A percentile compares a stretch with the other conserved stretches of the same genome.
Conservation (phyloP, 2,113 vertebrate species). For the Ondatra zibethicus region DNA sequence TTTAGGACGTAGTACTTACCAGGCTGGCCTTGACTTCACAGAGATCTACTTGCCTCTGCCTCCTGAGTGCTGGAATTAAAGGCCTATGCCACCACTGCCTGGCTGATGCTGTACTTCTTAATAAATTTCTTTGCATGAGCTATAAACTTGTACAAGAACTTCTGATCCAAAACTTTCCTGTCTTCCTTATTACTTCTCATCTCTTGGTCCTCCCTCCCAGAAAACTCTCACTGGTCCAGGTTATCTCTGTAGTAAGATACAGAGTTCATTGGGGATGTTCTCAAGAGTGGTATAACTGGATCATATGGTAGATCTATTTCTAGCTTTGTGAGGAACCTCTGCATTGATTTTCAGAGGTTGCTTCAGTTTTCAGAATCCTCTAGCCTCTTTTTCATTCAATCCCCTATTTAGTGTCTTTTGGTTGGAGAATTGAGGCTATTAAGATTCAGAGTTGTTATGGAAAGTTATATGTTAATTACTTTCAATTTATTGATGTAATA, state of each 20-base stretch:
- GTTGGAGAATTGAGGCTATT: not conserved
- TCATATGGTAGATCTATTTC: not conserved
- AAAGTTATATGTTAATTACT: not conserved
- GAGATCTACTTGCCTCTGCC: too few relatives aligned
- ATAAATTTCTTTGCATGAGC: not conserved
- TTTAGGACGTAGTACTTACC: not conserved
- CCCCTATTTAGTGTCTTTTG: not conserved
- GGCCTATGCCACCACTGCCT: too few relatives aligned
- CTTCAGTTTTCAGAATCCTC: not conserved
- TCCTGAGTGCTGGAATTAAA: too few relatives aligned
- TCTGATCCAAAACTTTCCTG: not conserved
- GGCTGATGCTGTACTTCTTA: not conserved
- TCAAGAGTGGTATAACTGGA: not conserved
- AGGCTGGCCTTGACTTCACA: too few relatives aligned
- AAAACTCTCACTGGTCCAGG: not conserved
- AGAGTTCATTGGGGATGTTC: not conserved
- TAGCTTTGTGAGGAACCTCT: not conserved
- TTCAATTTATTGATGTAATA: not conserved
- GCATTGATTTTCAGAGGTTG: not conserved
- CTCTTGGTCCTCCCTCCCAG: not conserved
- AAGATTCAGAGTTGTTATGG: not conserved
- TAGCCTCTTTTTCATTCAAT: not conserved
- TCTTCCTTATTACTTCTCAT: not conserved
- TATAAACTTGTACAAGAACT: not conserved
- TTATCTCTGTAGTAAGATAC: not conserved